Conservation (phyloP, 2,888 invertebrate genomes). For the Phortica okadai region DNA sequence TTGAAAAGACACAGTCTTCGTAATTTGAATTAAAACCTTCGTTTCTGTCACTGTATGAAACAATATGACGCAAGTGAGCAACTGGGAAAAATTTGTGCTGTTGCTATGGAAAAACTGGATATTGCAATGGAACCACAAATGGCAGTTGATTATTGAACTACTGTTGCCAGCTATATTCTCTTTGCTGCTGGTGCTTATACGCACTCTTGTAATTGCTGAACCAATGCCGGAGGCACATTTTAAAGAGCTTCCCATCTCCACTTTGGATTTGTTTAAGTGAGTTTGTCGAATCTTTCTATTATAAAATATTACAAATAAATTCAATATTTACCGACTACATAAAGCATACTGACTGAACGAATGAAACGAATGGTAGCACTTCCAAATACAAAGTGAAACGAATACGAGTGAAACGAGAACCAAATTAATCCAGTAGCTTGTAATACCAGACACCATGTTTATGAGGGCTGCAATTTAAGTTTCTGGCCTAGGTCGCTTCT, state of each 20-base stretch:
- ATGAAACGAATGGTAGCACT: too few species aligned
- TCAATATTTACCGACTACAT: too few species aligned
- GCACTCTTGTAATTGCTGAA: conserved; percentile 82
- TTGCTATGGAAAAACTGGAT: conserved; percentile 91
- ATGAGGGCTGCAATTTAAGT: too few species aligned
- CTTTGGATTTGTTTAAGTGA: conserved; percentile 66
- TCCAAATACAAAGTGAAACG: too few species aligned
- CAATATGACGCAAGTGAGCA: conserved; percentile 62
- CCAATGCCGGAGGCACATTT: conserved; percentile 60
- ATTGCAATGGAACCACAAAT: conserved; percentile 84
- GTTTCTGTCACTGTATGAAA: background rate
- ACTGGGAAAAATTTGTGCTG: conserved; percentile 81
- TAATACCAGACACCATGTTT: too few species aligned
- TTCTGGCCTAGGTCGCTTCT: too few species aligned
- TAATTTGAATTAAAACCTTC: too few species aligned
- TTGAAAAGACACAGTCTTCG: too few species aligned
- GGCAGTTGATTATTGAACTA: conserved; percentile 83
- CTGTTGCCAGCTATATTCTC: conserved; percentile 82
- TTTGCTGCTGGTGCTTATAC: conserved; percentile 82
- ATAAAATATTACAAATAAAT: too few species aligned
- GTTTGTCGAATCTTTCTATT: conserved; percentile 37
- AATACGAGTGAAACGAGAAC: too few species aligned
- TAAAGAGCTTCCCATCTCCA: conserved; percentile 72
- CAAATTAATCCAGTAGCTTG: too few species aligned
- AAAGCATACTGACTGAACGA: too few species aligned